Conservation (phyloP, 2,113 vertebrate genomes). For the Coreoperca whiteheadi region DNA sequence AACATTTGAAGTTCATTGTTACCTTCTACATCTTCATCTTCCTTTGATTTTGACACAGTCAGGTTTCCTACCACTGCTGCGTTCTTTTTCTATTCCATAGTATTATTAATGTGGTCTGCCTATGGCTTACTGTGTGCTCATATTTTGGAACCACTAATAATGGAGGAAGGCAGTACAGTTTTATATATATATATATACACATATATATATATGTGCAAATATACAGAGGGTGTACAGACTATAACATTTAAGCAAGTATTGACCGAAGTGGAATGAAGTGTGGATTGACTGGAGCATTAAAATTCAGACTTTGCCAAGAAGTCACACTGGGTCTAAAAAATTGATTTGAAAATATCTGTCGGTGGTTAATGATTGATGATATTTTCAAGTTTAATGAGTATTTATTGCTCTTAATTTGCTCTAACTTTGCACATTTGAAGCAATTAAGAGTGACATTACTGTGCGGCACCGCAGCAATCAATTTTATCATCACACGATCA, state of each 20-base stretch:
- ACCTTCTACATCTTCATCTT: too few species aligned
- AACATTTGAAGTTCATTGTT: not conserved
- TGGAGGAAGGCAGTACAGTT: not conserved
- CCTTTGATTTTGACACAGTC: too few species aligned
- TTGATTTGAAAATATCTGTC: constrained; percentile 12
- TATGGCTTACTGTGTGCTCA: not conserved
- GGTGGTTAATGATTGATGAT: not conserved
- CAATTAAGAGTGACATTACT: not conserved
- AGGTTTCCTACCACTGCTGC: not conserved
- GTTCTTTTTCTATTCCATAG: not conserved
- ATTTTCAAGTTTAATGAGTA: not conserved
- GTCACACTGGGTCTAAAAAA: not conserved
- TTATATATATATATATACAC: too few species aligned
- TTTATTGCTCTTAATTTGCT: constrained; percentile 14
- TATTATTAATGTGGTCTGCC: not conserved
- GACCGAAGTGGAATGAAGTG: constrained; percentile 42
- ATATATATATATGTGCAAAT: constrained; percentile 4
- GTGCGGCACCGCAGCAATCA: not conserved
- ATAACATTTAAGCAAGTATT: constrained; percentile 36
- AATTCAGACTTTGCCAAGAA: constrained; percentile 14
- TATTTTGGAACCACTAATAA: not conserved
- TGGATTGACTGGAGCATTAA: constrained; percentile 21
- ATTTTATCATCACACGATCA: constrained; percentile 20
- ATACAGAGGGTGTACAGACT: constrained; percentile 12
- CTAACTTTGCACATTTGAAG: not conserved